Evolutionary conservation across 1,140 invertebrate genomes (phyloP).

Genomic region (Lerema accius): DNA sequence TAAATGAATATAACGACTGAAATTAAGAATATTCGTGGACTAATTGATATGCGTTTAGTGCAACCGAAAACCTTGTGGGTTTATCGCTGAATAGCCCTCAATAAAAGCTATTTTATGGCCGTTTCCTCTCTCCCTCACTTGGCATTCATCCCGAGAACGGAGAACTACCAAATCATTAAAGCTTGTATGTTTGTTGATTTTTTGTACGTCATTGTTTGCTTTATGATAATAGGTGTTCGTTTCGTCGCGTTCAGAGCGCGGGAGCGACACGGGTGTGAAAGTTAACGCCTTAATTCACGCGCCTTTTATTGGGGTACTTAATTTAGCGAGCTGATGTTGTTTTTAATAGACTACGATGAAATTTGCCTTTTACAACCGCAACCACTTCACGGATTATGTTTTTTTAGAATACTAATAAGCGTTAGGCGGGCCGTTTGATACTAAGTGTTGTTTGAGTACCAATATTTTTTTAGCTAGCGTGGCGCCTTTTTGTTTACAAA

Average conservation of each 20-base stretch:
- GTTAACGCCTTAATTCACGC: constrained; percentile 76
- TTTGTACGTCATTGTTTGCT: constrained; percentile 75
- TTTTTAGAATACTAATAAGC: constrained; percentile 47
- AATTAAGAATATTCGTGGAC: neutral
- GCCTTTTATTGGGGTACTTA: constrained; percentile 69
- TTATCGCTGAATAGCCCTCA: constrained; percentile 40
- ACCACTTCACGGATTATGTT: constrained; percentile 44
- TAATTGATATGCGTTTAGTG: constrained; percentile 21
- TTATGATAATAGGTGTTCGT: constrained; percentile 81
- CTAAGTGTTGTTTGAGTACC: constrained; percentile 8
- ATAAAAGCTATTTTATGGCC: constrained; percentile 74
- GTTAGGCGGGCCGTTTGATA: constrained; percentile 27
- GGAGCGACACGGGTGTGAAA: constrained; percentile 76
- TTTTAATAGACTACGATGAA: constrained; percentile 62
- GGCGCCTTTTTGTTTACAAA: too few species aligned
- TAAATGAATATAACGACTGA: too few species aligned
- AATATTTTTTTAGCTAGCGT: constrained; percentile 30
- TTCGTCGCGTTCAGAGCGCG: constrained; percentile 55
- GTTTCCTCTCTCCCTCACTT: constrained; percentile 69
- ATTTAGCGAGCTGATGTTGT: constrained; percentile 69
- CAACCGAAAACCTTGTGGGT: constrained; percentile 16
- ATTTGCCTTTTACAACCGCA: constrained; percentile 49
- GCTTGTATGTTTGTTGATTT: constrained; percentile 73
- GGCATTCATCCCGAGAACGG: constrained; percentile 69
- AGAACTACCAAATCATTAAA: constrained; percentile 65